phyloP scores from a whole-genome alignment of 2,797 vertebrate genomes.

The Philypnodon macrostomus region DNA sequence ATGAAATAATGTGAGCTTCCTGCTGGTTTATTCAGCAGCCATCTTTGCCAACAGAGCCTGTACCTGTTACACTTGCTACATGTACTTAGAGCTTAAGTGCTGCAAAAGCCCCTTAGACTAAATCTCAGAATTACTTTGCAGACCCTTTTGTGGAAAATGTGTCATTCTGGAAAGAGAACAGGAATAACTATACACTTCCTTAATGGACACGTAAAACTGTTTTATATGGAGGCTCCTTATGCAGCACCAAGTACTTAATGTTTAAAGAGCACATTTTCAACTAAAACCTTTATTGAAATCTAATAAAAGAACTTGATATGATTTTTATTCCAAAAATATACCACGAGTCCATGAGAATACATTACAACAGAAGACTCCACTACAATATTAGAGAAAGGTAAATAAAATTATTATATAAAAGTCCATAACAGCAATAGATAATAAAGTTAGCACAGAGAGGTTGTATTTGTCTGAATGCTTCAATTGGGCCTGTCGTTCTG shows the following conservation, averaged over 20 bases:
- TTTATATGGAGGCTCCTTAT: conserved; percentile 15
- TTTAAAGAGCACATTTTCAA: conserved; percentile 32
- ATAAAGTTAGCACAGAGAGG: conserved; percentile 14
- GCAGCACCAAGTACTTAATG: conserved; percentile 16
- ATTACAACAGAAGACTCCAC: conserved; percentile 51
- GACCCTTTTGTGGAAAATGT: conserved; percentile 24
- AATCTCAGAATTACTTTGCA: conserved; percentile 34
- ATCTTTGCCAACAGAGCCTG: conserved; percentile 18
- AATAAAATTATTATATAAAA: conserved; percentile 58
- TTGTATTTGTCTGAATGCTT: conserved; percentile 36
- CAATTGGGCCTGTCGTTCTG: conserved; percentile 40
- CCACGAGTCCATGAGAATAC: conserved; percentile 66
- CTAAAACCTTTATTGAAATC: conserved; percentile 61
- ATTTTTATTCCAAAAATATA: conserved; percentile 72
- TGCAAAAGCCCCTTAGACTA: conserved; percentile 22
- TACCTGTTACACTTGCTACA: conserved; percentile 36
- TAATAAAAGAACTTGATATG: conserved; percentile 52
- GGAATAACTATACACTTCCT: conserved; percentile 29
- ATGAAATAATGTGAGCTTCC: conserved; percentile 31
- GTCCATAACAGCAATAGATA: conserved; percentile 15
- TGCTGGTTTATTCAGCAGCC: conserved; percentile 35
- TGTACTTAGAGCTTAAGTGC: conserved; percentile 30
- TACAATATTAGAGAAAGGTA: conserved; percentile 59
- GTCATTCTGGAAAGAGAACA: conserved; percentile 22
- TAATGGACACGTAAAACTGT: conserved; percentile 26